Percentiles rank a stretch among this genome's conserved stretches.
Evolutionary conservation across 2,888 invertebrate species (phyloP).

Genomic region (Bellardia pandia): DNA sequence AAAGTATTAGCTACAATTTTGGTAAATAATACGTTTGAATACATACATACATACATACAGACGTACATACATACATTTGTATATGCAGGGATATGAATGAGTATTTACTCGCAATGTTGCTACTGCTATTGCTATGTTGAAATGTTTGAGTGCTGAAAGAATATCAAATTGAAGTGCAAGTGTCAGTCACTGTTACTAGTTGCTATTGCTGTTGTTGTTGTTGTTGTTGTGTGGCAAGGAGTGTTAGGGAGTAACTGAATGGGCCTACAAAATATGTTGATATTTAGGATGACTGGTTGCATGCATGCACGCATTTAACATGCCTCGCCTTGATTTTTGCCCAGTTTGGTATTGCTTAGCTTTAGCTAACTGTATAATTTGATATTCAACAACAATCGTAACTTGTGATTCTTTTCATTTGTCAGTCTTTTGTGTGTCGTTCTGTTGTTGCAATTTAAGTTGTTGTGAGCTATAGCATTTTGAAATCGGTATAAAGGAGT

Average conservation of each 20-base stretch:
- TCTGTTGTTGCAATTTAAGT: slow-evolving; percentile 25
- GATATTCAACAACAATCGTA: slow-evolving; percentile 65
- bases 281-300: slow-evolving; percentile 35
- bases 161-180: slow-evolving; percentile 65
- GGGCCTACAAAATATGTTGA: slow-evolving; percentile 60
- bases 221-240: neutral
- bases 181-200: slow-evolving; percentile 58
- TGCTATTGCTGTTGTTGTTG: slow-evolving; percentile 27
- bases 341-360: slow-evolving; percentile 41
- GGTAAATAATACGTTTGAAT: slow-evolving; percentile 20
- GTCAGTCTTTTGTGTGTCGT: slow-evolving; percentile 46
- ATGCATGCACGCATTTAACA: slow-evolving; percentile 33
- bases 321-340: slow-evolving; percentile 30
- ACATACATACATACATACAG: too few species aligned
- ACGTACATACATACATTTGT: too few species aligned
- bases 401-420: slow-evolving; percentile 65
- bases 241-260: neutral
- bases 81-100: too few species aligned
- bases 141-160: slow-evolving; percentile 28
- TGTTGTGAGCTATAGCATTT: neutral
- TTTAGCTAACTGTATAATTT: slow-evolving; percentile 62
- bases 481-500: neutral
- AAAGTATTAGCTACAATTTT: slow-evolving; percentile 54
- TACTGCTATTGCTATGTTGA: too few species aligned
- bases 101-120: too few species aligned